Evolutionary conservation across 2,113 vertebrate species (phyloP).

Genomic region (Helogale parvula): DNA sequence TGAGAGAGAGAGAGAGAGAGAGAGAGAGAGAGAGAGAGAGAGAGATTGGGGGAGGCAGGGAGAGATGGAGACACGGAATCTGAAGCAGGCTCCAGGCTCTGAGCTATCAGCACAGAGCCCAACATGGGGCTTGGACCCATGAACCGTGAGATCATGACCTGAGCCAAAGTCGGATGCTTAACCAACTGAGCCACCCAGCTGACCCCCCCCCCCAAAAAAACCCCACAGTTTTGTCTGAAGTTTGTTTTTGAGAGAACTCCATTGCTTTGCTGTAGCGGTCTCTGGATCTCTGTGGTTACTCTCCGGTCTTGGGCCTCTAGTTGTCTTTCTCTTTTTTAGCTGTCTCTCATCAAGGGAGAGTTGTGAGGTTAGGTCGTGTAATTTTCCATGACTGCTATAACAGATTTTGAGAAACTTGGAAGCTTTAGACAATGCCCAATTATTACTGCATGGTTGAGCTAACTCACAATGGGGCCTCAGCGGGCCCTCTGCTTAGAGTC

Average conservation of each 20-base stretch:
- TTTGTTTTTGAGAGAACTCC: background rate
- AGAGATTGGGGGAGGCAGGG: too few relatives aligned
- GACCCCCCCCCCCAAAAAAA: too few relatives aligned
- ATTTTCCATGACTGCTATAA: background rate
- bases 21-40: too few relatives aligned
- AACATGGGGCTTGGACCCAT: too few relatives aligned
- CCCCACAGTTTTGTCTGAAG: conserved; percentile 7
- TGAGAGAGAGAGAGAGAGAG: too few relatives aligned
- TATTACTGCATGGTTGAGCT: background rate
- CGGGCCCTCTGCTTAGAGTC: background rate
- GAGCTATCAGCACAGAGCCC: too few relatives aligned
- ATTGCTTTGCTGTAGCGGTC: background rate
- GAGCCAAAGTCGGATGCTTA: too few relatives aligned
- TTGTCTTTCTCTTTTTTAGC: conserved; percentile 37
- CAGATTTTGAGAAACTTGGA: background rate
- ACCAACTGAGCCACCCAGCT: too few relatives aligned
- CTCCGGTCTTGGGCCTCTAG: background rate
- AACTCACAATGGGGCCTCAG: background rate
- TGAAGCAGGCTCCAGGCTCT: too few relatives aligned
- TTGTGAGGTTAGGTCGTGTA: background rate
- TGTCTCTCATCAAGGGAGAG: background rate
- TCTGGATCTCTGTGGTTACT: conserved; percentile 1
- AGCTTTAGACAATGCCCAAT: background rate
- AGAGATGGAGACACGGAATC: too few relatives aligned
- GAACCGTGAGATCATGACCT: too few relatives aligned